phyloP scores from a whole-genome alignment of 1,140 invertebrate genomes.

The Drosophila arawakana region DNA sequence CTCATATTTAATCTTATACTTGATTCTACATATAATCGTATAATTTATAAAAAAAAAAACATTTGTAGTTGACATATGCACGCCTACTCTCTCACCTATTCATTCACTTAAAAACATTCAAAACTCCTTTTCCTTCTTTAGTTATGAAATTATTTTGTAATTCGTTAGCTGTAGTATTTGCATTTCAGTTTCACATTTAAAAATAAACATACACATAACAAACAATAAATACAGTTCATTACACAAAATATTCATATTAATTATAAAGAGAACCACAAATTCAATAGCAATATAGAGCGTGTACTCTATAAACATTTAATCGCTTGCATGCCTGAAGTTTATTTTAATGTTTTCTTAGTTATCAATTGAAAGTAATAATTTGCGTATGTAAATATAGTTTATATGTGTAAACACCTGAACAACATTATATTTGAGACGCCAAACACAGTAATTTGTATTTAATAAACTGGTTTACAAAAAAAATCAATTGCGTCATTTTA shows the following conservation, averaged over 20 bases:
- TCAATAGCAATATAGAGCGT: slow-evolving; percentile 6
- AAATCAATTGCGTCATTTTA: slow-evolving; percentile 66
- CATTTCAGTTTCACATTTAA: slow-evolving; percentile 70
- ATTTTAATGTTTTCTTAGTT: slow-evolving; percentile 68
- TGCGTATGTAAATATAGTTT: slow-evolving; percentile 77
- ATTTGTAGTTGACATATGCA: slow-evolving; percentile 22
- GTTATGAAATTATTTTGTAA: slow-evolving; percentile 65
- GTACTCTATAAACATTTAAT: slow-evolving; percentile 54
- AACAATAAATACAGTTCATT: slow-evolving; percentile 36
- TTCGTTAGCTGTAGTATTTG: slow-evolving; percentile 74
- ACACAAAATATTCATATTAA: slow-evolving; percentile 16
- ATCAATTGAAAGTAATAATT: slow-evolving; percentile 75
- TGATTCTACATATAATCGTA: slow-evolving; percentile 13
- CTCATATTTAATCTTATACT: slow-evolving; percentile 3
- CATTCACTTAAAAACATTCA: slow-evolving; percentile 2
- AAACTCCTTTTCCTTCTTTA: slow-evolving; percentile 21
- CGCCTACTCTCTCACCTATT: slow-evolving; percentile 1
- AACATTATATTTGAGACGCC: slow-evolving; percentile 62
- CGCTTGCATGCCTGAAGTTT: slow-evolving; percentile 75
- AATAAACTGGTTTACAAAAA: slow-evolving; percentile 71
- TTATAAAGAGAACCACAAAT: slow-evolving; percentile 14
- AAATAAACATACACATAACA: slow-evolving; percentile 31
- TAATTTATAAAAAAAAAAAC: slow-evolving; percentile 27
- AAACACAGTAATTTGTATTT: slow-evolving; percentile 77
- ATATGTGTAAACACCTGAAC: slow-evolving; percentile 55